Base-by-base conservation (phyloP, 2,113 vertebrate species). In the Dicentrarchus labrax region DNA sequence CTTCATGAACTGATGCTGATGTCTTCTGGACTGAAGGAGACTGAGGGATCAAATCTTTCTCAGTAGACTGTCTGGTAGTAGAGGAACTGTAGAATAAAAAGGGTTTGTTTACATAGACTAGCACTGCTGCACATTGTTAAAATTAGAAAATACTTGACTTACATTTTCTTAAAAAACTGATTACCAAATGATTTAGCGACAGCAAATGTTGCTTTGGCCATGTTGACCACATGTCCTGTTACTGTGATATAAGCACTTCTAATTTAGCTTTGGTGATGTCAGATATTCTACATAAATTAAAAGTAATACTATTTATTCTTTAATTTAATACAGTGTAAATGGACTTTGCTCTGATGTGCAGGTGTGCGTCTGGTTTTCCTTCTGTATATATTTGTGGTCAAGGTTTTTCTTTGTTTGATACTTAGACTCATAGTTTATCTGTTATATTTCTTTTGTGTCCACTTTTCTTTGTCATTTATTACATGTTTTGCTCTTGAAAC, bases 261-360 rank as follows among this genome's bases (percentile, higher is more conserved):
- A 71, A 70, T 77, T 73, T 79, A 85, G 73, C 82, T 90, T 75
- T 77, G 73, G 71, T 48, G 78, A 80, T 69, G 70, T 70, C 80
- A 84, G 71, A 90, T 88, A 54, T 82, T 86, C 67, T 76, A 82
- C 84, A 82, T 69, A 72, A 82, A 88, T 88, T 51, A 57, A 82
- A 85, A 81, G 47, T 85, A 88, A 88, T 87, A 84, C 89, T 89
- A 95, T 92, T 94, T 95, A 95, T 95, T 93, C 6, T 61, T 74
- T 93, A 83, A 94, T 92, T 93, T 93, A 93, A 93, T 72, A 71
- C 7, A 36, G 21, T 88, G 22, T 92, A 72, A 76, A 83, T 88
- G 45, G 47, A 84, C 41, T 86, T 73, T 80, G 64, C 84, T 89
- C 39, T 86, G 38, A 71, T 30, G 36, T 83, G 68, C 48, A 70